phyloP scores from a whole-genome alignment of 2,113 vertebrate genomes.

The Hippocampus zosterae region DNA sequence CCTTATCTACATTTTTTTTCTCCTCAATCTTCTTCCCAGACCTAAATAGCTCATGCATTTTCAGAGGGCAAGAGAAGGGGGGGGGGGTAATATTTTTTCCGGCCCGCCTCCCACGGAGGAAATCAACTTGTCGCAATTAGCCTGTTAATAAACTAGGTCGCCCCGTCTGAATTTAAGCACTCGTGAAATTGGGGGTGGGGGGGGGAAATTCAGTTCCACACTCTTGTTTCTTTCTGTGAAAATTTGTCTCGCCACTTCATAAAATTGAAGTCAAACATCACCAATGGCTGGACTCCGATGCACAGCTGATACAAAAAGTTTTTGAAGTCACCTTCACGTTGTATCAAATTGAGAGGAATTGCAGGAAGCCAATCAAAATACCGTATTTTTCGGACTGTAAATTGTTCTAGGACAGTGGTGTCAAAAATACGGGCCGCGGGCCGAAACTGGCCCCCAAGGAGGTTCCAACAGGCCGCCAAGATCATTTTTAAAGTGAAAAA shows the following conservation, averaged over 20 bases:
- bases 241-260: slow-evolving; percentile 1
- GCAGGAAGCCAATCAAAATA: too few relatives aligned
- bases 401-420: too few relatives aligned
- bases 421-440: too few relatives aligned
- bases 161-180: slow-evolving; percentile 13
- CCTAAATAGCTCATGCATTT: slow-evolving; percentile 24
- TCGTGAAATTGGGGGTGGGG: slow-evolving; percentile 26
- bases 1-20: slow-evolving; percentile 38
- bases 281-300: too few relatives aligned
- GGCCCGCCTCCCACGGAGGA: slow-evolving; percentile 19
- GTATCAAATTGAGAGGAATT: too few relatives aligned
- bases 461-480: too few relatives aligned
- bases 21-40: slow-evolving; percentile 13
- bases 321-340: too few relatives aligned
- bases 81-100: slow-evolving; percentile 14
- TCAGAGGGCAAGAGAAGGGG: not conserved
- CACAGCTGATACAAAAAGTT: too few relatives aligned
- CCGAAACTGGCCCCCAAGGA: too few relatives aligned
- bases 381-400: too few relatives aligned
- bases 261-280: too few relatives aligned
- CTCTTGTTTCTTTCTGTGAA: slow-evolving; percentile 18
- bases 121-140: slow-evolving; percentile 34
- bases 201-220: not conserved
- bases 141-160: slow-evolving; percentile 26
- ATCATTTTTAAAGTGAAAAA: too few relatives aligned